Evolutionary conservation across 2,888 invertebrate genomes (phyloP).

Genomic region (Syritta pipiens): DNA sequence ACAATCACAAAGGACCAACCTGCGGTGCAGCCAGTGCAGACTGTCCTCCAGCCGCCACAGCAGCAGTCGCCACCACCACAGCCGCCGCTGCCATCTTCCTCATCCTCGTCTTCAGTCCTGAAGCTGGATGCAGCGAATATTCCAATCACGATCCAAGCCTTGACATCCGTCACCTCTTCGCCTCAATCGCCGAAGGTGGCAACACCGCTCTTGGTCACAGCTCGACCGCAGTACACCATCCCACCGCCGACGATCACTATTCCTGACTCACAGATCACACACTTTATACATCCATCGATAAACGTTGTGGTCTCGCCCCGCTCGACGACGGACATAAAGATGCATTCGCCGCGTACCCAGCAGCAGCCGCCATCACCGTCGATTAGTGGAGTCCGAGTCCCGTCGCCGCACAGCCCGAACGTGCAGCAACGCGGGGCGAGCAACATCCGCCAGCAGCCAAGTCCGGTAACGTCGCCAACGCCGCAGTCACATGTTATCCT

Average conservation of each 20-base stretch:
- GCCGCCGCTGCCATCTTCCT: too few relatives aligned
- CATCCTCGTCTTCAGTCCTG: not conserved
- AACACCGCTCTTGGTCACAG: conserved; percentile 3
- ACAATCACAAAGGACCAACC: conserved; percentile 76
- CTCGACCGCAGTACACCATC: conserved; percentile 79
- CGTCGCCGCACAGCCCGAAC: conserved; percentile 78
- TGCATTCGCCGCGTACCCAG: conserved; percentile 70
- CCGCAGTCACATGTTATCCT: conserved; percentile 67
- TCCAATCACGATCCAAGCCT: conserved; percentile 28
- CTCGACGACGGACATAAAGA: conserved; percentile 77
- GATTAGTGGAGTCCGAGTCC: conserved; percentile 74
- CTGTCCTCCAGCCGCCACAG: conserved; percentile 72
- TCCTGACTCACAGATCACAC: conserved; percentile 79
- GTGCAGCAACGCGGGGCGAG: conserved; percentile 71
- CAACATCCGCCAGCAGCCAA: conserved; percentile 77
- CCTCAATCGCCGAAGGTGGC: conserved; percentile 75
- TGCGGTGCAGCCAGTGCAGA: conserved; percentile 75
- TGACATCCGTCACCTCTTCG: conserved; percentile 67
- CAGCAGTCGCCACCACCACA: conserved; percentile 60
- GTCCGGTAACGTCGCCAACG: conserved; percentile 78
- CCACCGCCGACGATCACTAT: conserved; percentile 85
- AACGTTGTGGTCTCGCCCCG: conserved; percentile 77
- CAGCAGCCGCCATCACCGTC: conserved; percentile 70
- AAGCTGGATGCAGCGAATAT: conserved; percentile 23
- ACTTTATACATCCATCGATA: conserved; percentile 76